phyloP scores from a whole-genome alignment of 2,113 vertebrate genomes.

The Chloroceryle aenea region DNA sequence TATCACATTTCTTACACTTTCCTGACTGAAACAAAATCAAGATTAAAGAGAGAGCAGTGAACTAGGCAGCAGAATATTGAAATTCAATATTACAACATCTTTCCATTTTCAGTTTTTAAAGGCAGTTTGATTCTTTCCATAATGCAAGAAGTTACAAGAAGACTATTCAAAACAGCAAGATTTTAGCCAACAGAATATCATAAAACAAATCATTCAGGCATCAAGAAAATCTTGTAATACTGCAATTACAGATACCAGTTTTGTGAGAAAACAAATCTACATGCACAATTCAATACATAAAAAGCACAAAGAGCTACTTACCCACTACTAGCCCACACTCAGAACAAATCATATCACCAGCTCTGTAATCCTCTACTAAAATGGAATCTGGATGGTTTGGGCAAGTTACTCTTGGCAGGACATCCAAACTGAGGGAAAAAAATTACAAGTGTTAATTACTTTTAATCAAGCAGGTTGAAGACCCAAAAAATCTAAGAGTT shows the following conservation, averaged over 20 bases:
- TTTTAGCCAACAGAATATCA: background rate
- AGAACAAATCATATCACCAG: constrained; percentile 98
- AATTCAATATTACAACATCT: background rate
- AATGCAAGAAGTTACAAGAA: background rate
- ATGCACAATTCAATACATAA: background rate
- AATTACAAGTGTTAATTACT: background rate
- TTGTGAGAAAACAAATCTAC: background rate
- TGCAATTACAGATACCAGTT: background rate
- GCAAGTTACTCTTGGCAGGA: constrained; percentile 91
- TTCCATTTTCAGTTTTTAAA: background rate
- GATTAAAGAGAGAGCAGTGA: background rate
- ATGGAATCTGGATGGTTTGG: constrained; percentile 96
- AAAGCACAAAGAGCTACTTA: constrained; percentile 62
- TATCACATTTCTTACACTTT: background rate
- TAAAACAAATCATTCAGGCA: background rate
- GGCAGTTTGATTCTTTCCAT: background rate
- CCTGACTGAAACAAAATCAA: background rate
- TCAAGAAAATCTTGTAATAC: background rate
- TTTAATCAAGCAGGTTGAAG: background rate
- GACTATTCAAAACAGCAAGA: background rate
- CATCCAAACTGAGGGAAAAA: constrained; percentile 83
- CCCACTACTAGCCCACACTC: constrained; percentile 98
- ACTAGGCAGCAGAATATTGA: background rate
- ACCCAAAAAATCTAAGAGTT: background rate
- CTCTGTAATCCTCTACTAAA: constrained; percentile 98